Base-by-base conservation (phyloP, 2,888 invertebrate species). In the Limnephilus marmoratus region DNA sequence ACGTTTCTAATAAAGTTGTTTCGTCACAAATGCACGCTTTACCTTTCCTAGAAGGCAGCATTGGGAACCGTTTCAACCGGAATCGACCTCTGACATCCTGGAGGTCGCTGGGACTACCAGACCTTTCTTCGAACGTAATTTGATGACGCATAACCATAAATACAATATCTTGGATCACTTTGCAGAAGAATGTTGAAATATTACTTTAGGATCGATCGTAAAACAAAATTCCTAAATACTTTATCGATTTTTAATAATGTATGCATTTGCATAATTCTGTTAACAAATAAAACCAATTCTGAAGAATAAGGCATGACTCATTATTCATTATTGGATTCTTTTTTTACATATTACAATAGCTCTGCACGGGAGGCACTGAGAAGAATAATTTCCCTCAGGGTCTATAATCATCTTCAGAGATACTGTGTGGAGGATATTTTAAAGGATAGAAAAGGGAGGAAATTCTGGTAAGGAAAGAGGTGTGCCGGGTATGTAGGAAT, bases 41-140 rank as follows among this genome's bases (percentile, higher is more conserved):
- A 68, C 7, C 24, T 68, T 68, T 68, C 68, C n/a, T 24, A n/a
- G 68, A 68, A 68, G 68, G 68, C 68, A 68, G 68, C 68, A n/a
- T 68, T 68, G 24, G 53, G 68, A 68, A 68, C 24, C 68, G 2
- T 68, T 24, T 68, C n/a, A 9, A n/a, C 68, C 68, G 68, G 68
- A 68, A n/a, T 68, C 24, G 24, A 68, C 24, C 68, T 68, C 68
- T 68, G 68, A 68, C 68, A 68, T 68, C 68, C 68, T 24, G 24
- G 68, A 68, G 68, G 68, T 68, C 68, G 68, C 9, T 68, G 68
- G 24, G 68, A 68, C 68, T 9, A 68, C 68, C 68, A 68, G 68
- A 68, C 68, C 68, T 68, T 68, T 68, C 68, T 68, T 68, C n/a
- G 68, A 68, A 68, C 68, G 68, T 68, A 68, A 68, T 68, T 68